phyloP scores from a whole-genome alignment of 2,113 vertebrate species.

The Cephalopterus ornatus region DNA sequence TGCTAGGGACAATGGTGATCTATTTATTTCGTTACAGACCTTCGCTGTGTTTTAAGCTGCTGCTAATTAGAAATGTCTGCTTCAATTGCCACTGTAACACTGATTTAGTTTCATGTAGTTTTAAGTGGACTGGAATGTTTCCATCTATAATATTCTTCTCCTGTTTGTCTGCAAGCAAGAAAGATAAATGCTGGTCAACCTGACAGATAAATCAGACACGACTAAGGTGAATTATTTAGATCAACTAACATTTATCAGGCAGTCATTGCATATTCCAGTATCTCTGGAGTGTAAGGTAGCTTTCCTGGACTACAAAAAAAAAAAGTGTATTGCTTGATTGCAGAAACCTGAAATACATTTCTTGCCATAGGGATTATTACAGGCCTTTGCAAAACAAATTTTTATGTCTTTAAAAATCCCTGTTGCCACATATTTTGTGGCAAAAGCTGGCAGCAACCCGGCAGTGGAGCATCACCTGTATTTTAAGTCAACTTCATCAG shows the following conservation, averaged over 20 bases:
- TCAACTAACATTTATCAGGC: neutral
- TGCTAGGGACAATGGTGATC: neutral
- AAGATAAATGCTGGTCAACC: neutral
- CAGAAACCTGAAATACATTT: neutral
- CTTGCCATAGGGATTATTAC: neutral
- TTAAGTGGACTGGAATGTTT: neutral
- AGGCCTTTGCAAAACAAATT: neutral
- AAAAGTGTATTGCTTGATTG: neutral
- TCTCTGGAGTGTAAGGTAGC: neutral
- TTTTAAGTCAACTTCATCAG: neutral
- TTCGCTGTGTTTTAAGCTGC: constrained; percentile 7
- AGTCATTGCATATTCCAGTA: neutral
- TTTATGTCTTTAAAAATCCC: neutral
- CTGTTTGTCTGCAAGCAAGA: neutral
- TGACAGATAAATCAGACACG: neutral
- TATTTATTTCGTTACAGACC: constrained; percentile 24
- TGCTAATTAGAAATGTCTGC: neutral
- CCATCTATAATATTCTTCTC: neutral
- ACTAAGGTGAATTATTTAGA: neutral
- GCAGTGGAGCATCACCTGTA: neutral
- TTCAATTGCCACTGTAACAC: neutral
- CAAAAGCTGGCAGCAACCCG: neutral
- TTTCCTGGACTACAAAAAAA: neutral
- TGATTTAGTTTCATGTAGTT: neutral
- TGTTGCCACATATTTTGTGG: neutral